phyloP scores from a whole-genome alignment of 2,888 invertebrate species.

The Galerucella nymphaeae region DNA sequence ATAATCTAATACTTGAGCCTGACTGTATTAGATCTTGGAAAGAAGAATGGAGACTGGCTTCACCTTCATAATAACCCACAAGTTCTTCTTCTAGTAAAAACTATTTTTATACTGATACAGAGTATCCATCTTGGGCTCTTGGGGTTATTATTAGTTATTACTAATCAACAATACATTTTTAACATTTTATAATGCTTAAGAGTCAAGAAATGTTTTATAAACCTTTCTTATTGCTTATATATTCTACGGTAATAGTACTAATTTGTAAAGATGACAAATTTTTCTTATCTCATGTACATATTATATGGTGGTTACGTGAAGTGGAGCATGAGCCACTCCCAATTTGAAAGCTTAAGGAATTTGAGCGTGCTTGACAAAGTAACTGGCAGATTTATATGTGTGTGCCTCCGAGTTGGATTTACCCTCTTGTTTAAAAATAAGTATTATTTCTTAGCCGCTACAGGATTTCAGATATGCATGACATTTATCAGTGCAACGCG shows the following conservation, averaged over 20 bases:
- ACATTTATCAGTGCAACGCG: constrained; percentile 27
- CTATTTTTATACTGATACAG: too few relatives aligned
- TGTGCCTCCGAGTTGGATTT: constrained; percentile 34
- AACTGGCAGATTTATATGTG: constrained; percentile 39
- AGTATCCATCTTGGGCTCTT: too few relatives aligned
- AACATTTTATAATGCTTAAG: too few relatives aligned
- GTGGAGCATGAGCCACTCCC: constrained; percentile 24
- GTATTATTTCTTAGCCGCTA: constrained; percentile 25
- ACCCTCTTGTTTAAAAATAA: constrained; percentile 41
- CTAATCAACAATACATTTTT: neutral
- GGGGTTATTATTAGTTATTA: neutral
- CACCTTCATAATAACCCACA: too few relatives aligned
- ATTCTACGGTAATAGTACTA: neutral
- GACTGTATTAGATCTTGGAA: too few relatives aligned
- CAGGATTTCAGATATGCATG: constrained; percentile 27
- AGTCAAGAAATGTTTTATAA: too few relatives aligned
- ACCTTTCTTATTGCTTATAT: neutral
- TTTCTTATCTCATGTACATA: neutral
- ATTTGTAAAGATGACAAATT: neutral
- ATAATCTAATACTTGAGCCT: too few relatives aligned
- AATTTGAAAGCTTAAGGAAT: constrained; percentile 30
- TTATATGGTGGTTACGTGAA: constrained; percentile 15
- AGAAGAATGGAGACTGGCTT: too few relatives aligned
- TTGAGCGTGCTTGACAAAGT: constrained; percentile 39
- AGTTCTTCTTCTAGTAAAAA: too few relatives aligned